These are phyloP conservation scores for Odontocolon sp. DNA, from an alignment of 2,888 invertebrate species.

Conservation along the genomic window DNA sequence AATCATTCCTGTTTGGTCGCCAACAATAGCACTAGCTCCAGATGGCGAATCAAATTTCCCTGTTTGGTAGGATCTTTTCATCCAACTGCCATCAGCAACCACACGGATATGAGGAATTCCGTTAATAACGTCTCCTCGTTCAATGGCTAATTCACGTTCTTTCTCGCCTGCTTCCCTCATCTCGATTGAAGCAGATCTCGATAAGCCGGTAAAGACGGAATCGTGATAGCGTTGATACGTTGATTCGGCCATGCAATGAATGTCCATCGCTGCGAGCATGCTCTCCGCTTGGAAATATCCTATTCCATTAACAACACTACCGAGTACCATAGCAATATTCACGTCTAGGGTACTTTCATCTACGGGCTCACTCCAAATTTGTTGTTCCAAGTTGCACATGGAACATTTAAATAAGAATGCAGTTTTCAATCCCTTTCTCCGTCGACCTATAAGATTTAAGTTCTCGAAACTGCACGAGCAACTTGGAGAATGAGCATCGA, in stretches of 20 bases:
- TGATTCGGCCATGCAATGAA: constrained; percentile 6
- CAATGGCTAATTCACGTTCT: constrained; percentile 12
- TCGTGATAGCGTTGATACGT: constrained; percentile 3
- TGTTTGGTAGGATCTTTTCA: constrained; percentile 37
- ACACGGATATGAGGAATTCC: constrained; percentile 33
- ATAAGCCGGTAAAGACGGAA: background rate
- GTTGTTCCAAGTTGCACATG: background rate
- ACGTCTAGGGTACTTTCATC: background rate
- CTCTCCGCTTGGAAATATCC: background rate
- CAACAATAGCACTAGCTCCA: constrained; percentile 44
- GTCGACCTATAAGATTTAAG: background rate
- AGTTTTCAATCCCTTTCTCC: background rate
- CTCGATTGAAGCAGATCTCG: background rate
- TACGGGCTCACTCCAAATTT: background rate
- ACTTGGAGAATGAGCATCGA: background rate
- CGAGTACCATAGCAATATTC: background rate
- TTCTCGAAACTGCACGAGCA: background rate
- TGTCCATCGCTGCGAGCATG: background rate
- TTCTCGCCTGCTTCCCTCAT: constrained; percentile 17
- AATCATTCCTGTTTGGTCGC: constrained; percentile 54
- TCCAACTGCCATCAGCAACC: constrained; percentile 47
- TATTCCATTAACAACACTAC: background rate
- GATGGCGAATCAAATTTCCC: constrained; percentile 39
- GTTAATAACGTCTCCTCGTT: background rate
- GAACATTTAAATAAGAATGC: background rate